Conservation (phyloP, 2,113 vertebrate species). For the Oncorhynchus clarkii region DNA sequence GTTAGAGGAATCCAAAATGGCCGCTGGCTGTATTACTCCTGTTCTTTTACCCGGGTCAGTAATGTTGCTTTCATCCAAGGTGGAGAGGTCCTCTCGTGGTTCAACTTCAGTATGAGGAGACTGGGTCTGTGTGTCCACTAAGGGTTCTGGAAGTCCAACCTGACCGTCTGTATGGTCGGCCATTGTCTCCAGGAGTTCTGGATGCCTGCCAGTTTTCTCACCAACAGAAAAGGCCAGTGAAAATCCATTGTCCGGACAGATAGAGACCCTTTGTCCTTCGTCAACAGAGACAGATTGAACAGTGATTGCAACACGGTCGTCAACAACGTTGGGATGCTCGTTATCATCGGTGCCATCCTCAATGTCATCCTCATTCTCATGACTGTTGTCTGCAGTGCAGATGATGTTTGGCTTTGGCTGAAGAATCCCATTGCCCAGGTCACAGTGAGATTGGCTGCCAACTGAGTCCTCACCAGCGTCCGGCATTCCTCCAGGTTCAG, state of each 20-base stretch:
- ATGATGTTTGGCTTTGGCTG: background rate
- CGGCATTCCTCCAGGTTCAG: background rate
- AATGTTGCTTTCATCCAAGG: constrained; percentile 39
- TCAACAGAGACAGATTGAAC: constrained; percentile 41
- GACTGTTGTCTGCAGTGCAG: constrained; percentile 27
- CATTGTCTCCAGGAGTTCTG: constrained; percentile 63
- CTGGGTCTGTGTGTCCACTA: constrained; percentile 36
- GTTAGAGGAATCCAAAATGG: constrained; percentile 9
- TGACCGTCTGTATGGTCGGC: constrained; percentile 58
- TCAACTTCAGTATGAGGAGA: constrained; percentile 39
- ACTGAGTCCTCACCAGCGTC: background rate
- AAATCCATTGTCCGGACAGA: constrained; percentile 62
- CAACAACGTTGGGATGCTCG: constrained; percentile 24
- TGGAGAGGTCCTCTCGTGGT: constrained; percentile 45
- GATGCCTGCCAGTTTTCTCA: constrained; percentile 58
- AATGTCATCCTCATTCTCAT: constrained; percentile 15
- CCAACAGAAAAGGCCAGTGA: constrained; percentile 50
- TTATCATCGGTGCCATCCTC: constrained; percentile 17
- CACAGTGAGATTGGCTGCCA: background rate
- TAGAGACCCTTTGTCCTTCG: constrained; percentile 64
- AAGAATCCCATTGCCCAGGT: background rate
- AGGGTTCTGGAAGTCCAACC: constrained; percentile 54
- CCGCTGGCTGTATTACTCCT: constrained; percentile 1
- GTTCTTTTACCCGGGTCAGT: constrained; percentile 14
- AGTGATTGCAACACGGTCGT: constrained; percentile 46